These are phyloP conservation scores for Deilephila porcellus DNA, from an alignment of 2,888 invertebrate genomes.

Conservation along the genomic window DNA sequence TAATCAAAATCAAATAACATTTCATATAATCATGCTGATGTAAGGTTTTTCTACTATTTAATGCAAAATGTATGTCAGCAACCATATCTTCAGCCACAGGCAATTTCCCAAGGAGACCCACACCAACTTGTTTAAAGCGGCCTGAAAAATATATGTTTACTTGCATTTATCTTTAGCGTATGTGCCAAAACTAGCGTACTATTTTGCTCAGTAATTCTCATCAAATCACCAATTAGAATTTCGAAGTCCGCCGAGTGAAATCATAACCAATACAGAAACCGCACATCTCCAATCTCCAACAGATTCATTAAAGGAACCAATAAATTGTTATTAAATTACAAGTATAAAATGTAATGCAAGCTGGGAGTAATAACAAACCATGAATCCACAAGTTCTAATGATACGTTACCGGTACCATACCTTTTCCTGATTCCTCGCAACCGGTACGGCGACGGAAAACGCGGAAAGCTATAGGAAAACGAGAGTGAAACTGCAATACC, in stretches of 20 bases:
- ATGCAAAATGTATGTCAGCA: too few relatives aligned
- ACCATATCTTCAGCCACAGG: too few relatives aligned
- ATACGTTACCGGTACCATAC: conserved; percentile 48
- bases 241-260: neutral
- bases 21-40: too few relatives aligned
- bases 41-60: too few relatives aligned
- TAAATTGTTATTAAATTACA: neutral
- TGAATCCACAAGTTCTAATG: conserved; percentile 45
- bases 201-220: too few relatives aligned
- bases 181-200: too few relatives aligned
- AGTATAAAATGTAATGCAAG: neutral
- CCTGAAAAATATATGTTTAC: too few relatives aligned
- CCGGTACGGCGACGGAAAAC: conserved; percentile 57
- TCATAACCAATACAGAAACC: neutral
- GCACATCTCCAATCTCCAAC: neutral
- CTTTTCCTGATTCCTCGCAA: conserved; percentile 64
- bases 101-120: too few relatives aligned
- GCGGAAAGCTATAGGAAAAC: conserved; percentile 58
- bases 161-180: too few relatives aligned
- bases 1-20: too few relatives aligned
- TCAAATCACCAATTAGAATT: neutral
- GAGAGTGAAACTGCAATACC: conserved; percentile 61
- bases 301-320: neutral
- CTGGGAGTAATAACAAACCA: neutral
- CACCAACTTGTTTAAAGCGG: too few relatives aligned